Base-by-base conservation (phyloP, 2,797 vertebrate genomes). In the Octomys mimax region DNA sequence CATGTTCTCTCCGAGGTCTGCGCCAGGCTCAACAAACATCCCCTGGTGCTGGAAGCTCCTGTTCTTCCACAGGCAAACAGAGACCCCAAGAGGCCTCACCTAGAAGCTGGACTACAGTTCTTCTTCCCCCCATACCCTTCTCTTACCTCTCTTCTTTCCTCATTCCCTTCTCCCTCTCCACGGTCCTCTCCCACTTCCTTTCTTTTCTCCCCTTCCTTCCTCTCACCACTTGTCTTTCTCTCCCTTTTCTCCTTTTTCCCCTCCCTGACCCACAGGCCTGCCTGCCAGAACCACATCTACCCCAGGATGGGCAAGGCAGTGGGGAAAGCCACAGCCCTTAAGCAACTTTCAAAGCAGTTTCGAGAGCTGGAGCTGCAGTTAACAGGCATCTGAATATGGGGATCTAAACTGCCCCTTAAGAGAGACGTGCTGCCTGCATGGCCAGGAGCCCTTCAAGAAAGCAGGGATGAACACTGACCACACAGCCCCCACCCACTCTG, bases 381-480 rank as follows among this genome's bases (percentile, higher is more conserved):
- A 28, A 62, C 1, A 12, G 28, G 54, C 19, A 11, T 66, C 36
- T 4, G 10, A 0, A 2, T 1, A 1, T 4, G 10, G 31, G 79
- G 59, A 42, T 54, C 39, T 46, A 59, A 78, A 66, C 18, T 31
- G 19, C 5, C 49, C 14, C 0, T 4, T 2, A 28, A 5, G 18
- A 49, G 12, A 82, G n/a, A 59, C 49, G 19, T 4, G 1, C 28
- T 6, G 39, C 12, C 22, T 18, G 5, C 46, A 46, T 33, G 36
- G 19, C 36, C 54, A 18, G 54, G 22, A 10, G 33, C 26, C 87
- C 39, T 4, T 31, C 6, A 2, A 86, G 28, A 54, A 39, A 33
- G 28, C 4, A 36, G 61, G 62, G 6, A 59, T 11, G 33, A 66
- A 3, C 13, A 24, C 16, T 31, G 28, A 11, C 0, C 1, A 26